phyloP scores from a whole-genome alignment of 2,113 vertebrate genomes.

The Scomber japonicus region DNA sequence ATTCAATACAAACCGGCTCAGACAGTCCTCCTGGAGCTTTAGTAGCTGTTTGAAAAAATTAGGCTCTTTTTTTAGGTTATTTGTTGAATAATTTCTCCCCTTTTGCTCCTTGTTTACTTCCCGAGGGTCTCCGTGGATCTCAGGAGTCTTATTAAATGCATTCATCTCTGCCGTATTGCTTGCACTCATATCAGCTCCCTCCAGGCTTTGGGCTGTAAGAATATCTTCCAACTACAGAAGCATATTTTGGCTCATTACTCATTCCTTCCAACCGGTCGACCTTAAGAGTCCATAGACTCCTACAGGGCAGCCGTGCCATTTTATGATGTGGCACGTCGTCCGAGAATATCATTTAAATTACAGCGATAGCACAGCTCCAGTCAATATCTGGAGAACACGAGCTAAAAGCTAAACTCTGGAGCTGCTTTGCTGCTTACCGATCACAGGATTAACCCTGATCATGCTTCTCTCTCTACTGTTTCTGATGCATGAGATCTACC shows the following conservation, averaged over 20 bases:
- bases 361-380: neutral
- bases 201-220: neutral
- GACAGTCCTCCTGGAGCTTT: no score
- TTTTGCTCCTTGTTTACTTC: neutral
- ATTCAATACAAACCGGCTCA: no score
- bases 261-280: neutral
- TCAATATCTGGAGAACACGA: neutral
- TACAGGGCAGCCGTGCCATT: neutral
- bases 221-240: neutral
- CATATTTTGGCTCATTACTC: neutral
- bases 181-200: neutral
- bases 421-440: no score
- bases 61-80: no score
- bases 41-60: no score
- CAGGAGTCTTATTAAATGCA: constrained; percentile 19
- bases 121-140: neutral
- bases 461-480: neutral
- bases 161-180: neutral
- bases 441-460: neutral
- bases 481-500: neutral
- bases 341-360: neutral
- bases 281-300: neutral
- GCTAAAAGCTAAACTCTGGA: neutral
- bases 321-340: neutral
- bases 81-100: no score